Evolutionary conservation across 2,888 invertebrate species (phyloP).

Genomic region (Lasioglossum marginatum): DNA sequence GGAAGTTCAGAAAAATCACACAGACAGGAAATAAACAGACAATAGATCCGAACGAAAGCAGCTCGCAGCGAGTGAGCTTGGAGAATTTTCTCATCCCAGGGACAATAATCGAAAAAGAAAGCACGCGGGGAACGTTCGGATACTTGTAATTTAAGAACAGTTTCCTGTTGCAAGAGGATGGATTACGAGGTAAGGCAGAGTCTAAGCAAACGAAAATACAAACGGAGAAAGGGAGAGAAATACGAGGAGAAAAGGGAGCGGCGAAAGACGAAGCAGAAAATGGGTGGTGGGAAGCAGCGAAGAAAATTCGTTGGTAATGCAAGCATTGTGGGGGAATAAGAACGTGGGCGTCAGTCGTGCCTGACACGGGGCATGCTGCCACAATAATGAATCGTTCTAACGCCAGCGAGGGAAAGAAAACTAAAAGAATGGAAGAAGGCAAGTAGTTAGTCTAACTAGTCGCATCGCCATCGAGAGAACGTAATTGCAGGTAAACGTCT

Average conservation of each 20-base stretch:
- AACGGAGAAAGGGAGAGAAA: not conserved
- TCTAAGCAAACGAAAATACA: conserved; percentile 20
- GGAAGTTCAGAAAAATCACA: not conserved
- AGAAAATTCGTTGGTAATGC: conserved; percentile 47
- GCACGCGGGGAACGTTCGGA: conserved; percentile 10
- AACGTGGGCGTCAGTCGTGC: conserved; percentile 71
- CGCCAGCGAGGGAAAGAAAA: conserved; percentile 23
- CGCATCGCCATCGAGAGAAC: conserved; percentile 25
- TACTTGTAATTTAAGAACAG: conserved; percentile 34
- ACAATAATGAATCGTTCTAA: conserved; percentile 77
- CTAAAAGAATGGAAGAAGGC: conserved; percentile 18
- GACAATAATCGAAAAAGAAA: conserved; percentile 33
- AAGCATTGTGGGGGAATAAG: conserved; percentile 39
- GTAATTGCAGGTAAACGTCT: not conserved
- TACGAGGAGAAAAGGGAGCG: not conserved
- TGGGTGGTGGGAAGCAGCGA: not conserved
- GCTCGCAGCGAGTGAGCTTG: not conserved
- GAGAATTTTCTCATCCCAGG: conserved; percentile 24
- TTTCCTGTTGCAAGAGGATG: not conserved
- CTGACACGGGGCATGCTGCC: conserved; percentile 74
- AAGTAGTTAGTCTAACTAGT: conserved; percentile 14
- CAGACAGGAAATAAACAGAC: not conserved
- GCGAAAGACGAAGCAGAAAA: not conserved
- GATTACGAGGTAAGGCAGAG: conserved; percentile 17
- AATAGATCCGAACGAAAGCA: conserved; percentile 18